These are phyloP conservation scores for Psephotus haematonotus DNA, from an alignment of 2,113 vertebrate species.

Conservation along the genomic window DNA sequence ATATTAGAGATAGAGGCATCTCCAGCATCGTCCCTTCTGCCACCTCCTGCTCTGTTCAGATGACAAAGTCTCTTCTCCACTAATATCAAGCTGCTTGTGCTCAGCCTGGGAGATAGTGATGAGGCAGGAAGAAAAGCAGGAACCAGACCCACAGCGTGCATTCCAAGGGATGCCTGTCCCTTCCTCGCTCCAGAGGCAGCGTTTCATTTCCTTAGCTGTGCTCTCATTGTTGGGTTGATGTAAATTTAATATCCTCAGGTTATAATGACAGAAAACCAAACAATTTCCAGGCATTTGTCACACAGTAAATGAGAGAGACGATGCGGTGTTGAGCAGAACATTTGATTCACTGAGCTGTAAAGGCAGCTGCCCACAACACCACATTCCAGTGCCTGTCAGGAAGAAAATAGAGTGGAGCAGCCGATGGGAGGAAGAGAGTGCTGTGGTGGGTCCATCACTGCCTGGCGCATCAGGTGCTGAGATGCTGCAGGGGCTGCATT, in stretches of 20 bases:
- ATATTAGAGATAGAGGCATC: neutral
- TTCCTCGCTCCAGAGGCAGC: neutral
- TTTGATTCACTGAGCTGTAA: neutral
- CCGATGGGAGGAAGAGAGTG: neutral
- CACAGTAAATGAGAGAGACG: neutral
- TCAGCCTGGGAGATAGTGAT: neutral
- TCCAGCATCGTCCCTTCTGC: neutral
- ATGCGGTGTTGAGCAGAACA: rapidly evolving
- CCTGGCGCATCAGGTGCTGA: no score
- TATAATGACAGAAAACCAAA: neutral
- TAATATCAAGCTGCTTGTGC: neutral
- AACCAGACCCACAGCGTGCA: rapidly evolving
- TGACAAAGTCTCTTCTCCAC: neutral
- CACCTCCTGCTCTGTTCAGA: neutral
- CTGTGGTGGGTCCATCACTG: no score
- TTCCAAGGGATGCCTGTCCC: neutral
- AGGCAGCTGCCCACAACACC: neutral
- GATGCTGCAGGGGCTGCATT: neutral
- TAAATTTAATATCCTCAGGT: constrained; percentile 17
- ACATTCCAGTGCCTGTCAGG: neutral
- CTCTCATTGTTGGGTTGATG: neutral
- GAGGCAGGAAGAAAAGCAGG: neutral
- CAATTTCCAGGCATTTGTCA: neutral
- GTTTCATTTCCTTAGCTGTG: neutral
- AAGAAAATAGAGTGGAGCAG: rapidly evolving